phyloP scores from a whole-genome alignment of 2,113 vertebrate species.

The Urocitellus parryii region DNA sequence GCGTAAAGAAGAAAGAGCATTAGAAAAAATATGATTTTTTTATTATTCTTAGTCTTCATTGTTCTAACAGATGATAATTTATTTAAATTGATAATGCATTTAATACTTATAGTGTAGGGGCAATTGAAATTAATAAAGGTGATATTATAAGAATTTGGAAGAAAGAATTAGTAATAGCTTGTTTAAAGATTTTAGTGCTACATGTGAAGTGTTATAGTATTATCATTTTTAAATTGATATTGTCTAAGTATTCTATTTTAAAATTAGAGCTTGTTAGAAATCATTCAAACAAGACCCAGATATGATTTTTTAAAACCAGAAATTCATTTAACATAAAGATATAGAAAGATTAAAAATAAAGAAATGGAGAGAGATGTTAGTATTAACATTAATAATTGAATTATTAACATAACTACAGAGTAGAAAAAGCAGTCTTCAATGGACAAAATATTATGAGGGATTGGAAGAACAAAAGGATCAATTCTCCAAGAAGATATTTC shows the following conservation, averaged over 20 bases:
- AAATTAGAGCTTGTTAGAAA: no score
- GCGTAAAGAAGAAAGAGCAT: neutral
- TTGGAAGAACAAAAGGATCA: neutral
- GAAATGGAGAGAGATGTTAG: neutral
- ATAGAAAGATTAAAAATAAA: neutral
- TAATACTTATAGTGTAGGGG: neutral
- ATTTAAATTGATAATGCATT: neutral
- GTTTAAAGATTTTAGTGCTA: neutral
- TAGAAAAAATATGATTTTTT: neutral
- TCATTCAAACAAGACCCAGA: neutral
- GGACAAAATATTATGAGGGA: neutral
- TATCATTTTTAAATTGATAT: neutral
- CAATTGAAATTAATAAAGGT: neutral
- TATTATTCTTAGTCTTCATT: neutral
- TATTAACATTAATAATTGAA: no score
- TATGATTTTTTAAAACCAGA: neutral
- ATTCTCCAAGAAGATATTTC: neutral
- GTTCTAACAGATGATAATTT: neutral
- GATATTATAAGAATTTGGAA: neutral
- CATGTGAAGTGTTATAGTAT: neutral
- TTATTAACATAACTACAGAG: no score
- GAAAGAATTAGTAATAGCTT: neutral
- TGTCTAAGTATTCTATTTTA: neutral
- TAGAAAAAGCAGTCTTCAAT: neutral
- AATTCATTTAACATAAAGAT: neutral